phyloP scores from a whole-genome alignment of 2,113 vertebrate genomes.

The Cyanistes caeruleus region DNA sequence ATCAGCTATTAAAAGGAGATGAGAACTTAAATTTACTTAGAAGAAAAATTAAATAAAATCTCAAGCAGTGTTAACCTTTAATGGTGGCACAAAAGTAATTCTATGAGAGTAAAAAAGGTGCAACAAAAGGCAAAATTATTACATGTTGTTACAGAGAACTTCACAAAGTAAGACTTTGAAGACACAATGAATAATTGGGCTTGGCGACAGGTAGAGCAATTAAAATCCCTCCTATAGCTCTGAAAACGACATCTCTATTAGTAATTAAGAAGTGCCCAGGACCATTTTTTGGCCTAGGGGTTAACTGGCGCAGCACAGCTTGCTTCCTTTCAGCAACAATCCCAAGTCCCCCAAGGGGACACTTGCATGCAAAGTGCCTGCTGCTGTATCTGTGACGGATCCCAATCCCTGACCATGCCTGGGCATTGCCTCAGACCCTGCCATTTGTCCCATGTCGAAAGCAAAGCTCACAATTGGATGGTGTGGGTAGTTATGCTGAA shows the following conservation, averaged over 20 bases:
- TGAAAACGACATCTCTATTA: background rate
- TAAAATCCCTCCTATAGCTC: background rate
- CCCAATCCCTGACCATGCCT: background rate
- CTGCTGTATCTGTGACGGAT: background rate
- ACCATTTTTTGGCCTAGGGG: background rate
- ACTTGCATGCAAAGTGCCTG: background rate
- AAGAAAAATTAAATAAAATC: background rate
- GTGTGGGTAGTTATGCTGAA: background rate
- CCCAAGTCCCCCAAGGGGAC: background rate
- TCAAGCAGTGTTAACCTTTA: conserved; percentile 18
- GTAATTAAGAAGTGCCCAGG: background rate
- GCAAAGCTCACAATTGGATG: background rate
- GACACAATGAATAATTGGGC: background rate
- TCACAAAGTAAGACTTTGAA: background rate
- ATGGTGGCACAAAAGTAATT: background rate
- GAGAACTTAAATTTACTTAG: background rate
- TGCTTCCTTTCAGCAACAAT: background rate
- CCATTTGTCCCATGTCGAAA: accelerated
- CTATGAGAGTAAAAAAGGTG: background rate
- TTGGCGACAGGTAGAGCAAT: background rate
- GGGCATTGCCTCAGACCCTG: background rate
- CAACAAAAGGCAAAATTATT: background rate
- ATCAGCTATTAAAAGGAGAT: background rate
- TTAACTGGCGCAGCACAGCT: background rate
- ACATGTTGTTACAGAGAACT: background rate